Evolutionary conservation across 2,888 invertebrate species (phyloP).

Genomic region (Campaea margaritaria): DNA sequence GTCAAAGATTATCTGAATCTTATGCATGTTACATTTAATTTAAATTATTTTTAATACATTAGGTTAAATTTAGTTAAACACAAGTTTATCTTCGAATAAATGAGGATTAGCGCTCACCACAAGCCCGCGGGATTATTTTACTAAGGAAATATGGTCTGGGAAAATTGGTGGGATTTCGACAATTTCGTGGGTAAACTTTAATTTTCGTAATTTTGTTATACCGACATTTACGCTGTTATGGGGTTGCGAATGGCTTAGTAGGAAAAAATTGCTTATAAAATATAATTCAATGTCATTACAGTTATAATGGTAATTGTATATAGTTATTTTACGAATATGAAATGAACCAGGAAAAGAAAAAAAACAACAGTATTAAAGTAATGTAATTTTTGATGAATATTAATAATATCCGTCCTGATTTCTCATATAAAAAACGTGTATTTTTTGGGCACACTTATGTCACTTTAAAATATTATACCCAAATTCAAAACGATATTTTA

Average conservation of each 20-base stretch:
- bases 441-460: too few species aligned
- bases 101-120: constrained; percentile 18
- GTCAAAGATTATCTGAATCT: not conserved
- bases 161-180: constrained; percentile 36
- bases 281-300: too few species aligned
- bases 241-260: constrained; percentile 2
- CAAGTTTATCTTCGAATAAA: constrained; percentile 17
- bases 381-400: too few species aligned
- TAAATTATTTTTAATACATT: constrained; percentile 1
- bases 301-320: too few species aligned
- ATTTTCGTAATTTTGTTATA: constrained; percentile 38
- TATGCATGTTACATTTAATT: not conserved
- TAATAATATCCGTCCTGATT: too few species aligned
- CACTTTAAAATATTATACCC: too few species aligned
- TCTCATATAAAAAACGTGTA: too few species aligned
- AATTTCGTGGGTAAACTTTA: constrained; percentile 32
- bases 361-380: too few species aligned
- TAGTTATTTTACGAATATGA: too few species aligned
- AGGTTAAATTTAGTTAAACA: constrained; percentile 26
- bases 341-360: too few species aligned
- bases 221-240: constrained; percentile 7
- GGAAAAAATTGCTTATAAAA: too few species aligned
- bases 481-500: not conserved
- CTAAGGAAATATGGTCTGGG: constrained; percentile 33
- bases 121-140: constrained; percentile 32